Conservation (phyloP, 2,797 vertebrate species). For the Tokudaia tokunoshimensis region DNA sequence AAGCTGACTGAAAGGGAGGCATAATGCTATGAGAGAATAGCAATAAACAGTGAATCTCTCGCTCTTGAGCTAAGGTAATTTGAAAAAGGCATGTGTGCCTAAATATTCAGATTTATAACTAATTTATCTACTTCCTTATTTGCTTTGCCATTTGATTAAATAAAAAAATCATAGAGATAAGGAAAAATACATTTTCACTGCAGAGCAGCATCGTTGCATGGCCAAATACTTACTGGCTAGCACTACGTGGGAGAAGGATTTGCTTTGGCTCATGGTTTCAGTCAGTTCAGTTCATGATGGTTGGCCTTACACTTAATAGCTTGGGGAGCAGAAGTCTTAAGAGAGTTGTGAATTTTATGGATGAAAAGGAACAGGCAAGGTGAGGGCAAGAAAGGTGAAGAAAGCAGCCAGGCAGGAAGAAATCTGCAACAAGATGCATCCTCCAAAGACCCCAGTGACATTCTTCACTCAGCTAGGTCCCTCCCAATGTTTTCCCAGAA, state of each 20-base stretch:
- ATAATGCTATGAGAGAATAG: conserved; percentile 60
- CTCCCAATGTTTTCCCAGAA: neutral
- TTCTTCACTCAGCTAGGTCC: neutral
- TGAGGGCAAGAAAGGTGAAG: neutral
- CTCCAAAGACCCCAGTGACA: neutral
- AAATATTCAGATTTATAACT: conserved; percentile 22
- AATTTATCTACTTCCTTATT: conserved; percentile 50
- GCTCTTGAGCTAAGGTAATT: conserved; percentile 48
- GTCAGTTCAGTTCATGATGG: neutral
- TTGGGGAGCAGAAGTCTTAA: neutral
- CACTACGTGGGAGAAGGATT: neutral
- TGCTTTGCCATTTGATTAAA: conserved; percentile 42
- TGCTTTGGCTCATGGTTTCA: neutral
- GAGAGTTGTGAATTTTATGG: neutral
- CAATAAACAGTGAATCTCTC: conserved; percentile 56
- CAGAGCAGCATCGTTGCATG: neutral
- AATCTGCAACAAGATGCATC: neutral
- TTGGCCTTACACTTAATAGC: neutral
- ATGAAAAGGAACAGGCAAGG: neutral
- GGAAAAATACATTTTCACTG: conserved; percentile 45
- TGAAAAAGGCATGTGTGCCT: conserved; percentile 42
- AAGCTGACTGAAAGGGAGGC: conserved; percentile 51
- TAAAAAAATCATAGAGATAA: conserved; percentile 15
- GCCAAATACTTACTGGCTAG: neutral
- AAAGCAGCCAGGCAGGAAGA: neutral